Evolutionary conservation across 2,888 invertebrate species (phyloP), one percentile per base, ranked within the genome.

Genomic region (Mayetiola destructor): DNA sequence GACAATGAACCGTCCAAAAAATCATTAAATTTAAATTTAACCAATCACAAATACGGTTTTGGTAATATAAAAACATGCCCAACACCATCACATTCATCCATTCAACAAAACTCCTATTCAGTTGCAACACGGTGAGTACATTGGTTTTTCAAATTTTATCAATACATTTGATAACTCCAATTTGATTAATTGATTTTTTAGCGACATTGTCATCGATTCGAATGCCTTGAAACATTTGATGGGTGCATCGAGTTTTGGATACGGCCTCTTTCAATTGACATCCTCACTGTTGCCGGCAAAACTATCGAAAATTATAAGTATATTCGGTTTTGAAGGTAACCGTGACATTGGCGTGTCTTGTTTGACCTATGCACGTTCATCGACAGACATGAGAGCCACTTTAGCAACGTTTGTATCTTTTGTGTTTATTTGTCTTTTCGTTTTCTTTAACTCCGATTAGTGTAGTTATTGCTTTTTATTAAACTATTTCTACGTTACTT

Each of bases 171-270:
- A n/a, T 48, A 4, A 57, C 56, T 56, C 57, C 16, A 16, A 53
- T 39, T 20, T n/a, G 32, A 32, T 9, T 32, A 9, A 9, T 12
- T 16, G 37, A 4, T 23, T 37, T 40, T 5, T 18, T 5, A 14
- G 12, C 6, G 18, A 37, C 9, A 59, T 58, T 42, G 61, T 64
- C 54, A 68, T 78, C 40, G 75, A 77, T 55, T 75, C 75, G 27
- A 73, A 75, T 35, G 76, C 76, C 57, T 74, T 81, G 16, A 70
- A 73, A 21, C 72, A 82, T n/a, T 67, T 84, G 39, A 79, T 82
- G 76, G 77, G 80, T 6, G 80, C 81, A 0, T 80, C 83, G 6
- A 80, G 80, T 63, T 84, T 84, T 66, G 84, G 84, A 3, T 83
- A 81, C 63, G 84, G 84, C 14, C 70, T 81, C 36, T 80, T 84